A percentile compares a stretch with the other conserved stretches of the same genome.
Evolutionary conservation across 2,797 vertebrate genomes (phyloP).

Genomic region (Oreortyx pictus): DNA sequence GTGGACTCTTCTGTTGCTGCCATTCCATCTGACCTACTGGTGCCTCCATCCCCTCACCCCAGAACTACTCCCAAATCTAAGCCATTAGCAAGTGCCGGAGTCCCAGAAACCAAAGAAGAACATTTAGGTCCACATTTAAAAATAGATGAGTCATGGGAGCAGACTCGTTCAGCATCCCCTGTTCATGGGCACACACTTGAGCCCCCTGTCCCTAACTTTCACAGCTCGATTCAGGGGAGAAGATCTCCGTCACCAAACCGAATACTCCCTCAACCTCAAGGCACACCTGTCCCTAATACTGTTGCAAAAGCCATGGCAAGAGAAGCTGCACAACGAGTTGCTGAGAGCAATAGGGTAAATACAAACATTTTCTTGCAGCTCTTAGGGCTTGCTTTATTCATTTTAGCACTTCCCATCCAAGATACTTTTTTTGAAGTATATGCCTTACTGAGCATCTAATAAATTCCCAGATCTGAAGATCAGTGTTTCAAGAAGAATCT

Average conservation of each 20-base stretch:
- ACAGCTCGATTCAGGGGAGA: conserved; percentile 70
- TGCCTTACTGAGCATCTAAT: background rate
- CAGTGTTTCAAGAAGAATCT: background rate
- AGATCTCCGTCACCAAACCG: conserved; percentile 94
- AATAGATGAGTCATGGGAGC: conserved; percentile 89
- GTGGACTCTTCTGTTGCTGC: conserved; percentile 87
- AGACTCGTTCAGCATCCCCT: conserved; percentile 79
- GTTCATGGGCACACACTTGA: conserved; percentile 85
- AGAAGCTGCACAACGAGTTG: conserved; percentile 93
- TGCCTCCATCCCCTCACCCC: conserved; percentile 85
- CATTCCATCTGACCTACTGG: conserved; percentile 90
- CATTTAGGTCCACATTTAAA: conserved; percentile 79
- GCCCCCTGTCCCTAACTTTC: conserved; percentile 82
- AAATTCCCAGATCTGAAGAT: background rate
- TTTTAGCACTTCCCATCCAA: background rate
- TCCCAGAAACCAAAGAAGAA: conserved; percentile 96
- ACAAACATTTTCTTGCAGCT: background rate
- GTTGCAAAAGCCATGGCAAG: conserved; percentile 97
- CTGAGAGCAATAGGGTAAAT: conserved; percentile 89
- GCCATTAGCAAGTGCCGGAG: conserved; percentile 92
- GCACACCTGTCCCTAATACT: conserved; percentile 89
- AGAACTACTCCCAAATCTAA: conserved; percentile 86
- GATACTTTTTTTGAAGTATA: rapidly evolving
- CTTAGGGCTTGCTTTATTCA: background rate
- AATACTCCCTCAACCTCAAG: conserved; percentile 96